Evolutionary conservation across 2,797 vertebrate genomes (phyloP).

Genomic region (Emydoidea blandingii): DNA sequence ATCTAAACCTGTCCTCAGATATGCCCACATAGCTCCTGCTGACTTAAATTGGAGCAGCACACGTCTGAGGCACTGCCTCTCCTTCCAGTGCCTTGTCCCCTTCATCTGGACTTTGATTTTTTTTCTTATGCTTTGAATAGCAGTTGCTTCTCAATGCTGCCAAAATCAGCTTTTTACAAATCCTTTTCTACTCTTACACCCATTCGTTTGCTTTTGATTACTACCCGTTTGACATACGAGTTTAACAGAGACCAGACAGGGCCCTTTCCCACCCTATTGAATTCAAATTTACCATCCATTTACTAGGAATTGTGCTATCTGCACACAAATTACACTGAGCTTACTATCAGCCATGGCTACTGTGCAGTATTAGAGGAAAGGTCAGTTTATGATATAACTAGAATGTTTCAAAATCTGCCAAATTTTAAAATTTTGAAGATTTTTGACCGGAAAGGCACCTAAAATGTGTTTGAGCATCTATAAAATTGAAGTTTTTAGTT

Average conservation of each 20-base stretch:
- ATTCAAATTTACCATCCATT: background rate
- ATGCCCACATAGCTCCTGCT: background rate
- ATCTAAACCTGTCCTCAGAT: background rate
- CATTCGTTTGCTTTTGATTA: background rate
- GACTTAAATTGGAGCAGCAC: accelerated
- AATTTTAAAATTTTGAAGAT: background rate
- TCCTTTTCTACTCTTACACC: background rate
- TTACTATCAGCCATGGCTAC: background rate
- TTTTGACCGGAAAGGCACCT: background rate
- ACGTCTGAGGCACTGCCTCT: background rate
- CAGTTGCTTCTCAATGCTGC: background rate
- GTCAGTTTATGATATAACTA: background rate
- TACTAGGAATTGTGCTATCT: background rate
- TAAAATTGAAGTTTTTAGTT: background rate
- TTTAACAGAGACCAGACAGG: background rate
- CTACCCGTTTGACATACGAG: background rate
- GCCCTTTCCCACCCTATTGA: background rate
- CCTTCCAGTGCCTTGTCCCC: background rate
- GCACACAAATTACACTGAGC: background rate
- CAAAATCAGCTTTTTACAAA: background rate
- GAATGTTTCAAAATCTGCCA: background rate
- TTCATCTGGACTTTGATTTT: too few relatives aligned
- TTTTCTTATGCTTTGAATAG: background rate
- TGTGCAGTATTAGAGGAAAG: background rate
- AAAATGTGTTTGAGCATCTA: background rate